Percentiles rank a stretch among this genome's conserved stretches.
These are phyloP conservation scores for Plemyria rubiginata DNA, from an alignment of 2,888 invertebrate species.

Conservation along the genomic window DNA sequence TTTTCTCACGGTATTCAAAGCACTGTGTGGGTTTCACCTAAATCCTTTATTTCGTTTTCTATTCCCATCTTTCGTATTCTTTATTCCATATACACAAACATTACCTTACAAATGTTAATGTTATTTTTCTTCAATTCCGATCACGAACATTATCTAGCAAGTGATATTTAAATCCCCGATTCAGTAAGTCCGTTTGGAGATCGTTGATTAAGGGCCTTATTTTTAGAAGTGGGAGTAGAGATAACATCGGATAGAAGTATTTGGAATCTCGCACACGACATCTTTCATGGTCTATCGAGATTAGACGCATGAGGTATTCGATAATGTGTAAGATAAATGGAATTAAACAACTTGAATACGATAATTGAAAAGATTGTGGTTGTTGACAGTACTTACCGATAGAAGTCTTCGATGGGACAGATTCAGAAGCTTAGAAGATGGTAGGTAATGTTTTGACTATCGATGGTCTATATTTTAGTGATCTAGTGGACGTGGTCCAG, in stretches of 20 bases:
- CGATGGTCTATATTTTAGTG: too few species aligned
- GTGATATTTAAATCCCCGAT: constrained; percentile 30
- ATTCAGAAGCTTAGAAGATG: constrained; percentile 4
- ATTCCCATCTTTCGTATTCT: constrained; percentile 8
- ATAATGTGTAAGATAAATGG: constrained; percentile 1
- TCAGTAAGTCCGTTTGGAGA: constrained; percentile 11
- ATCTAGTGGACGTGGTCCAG: too few species aligned
- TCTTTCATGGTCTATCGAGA: not conserved
- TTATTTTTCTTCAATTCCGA: constrained; percentile 26
- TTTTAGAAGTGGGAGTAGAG: not conserved
- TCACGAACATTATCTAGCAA: constrained; percentile 27
- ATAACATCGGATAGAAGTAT: not conserved
- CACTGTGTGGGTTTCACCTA: constrained; percentile 6
- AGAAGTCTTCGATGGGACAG: constrained; percentile 1
- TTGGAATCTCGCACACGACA: not conserved
- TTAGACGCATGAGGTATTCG: not conserved
- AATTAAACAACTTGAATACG: not conserved
- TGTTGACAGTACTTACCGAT: not conserved
- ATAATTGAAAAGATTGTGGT: constrained; percentile 5
- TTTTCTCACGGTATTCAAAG: constrained; percentile 8
- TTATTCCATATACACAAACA: constrained; percentile 15
- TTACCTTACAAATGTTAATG: constrained; percentile 18
- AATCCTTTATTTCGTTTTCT: not conserved
- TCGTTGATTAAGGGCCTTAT: constrained; percentile 1
- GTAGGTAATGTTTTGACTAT: constrained; percentile 5